Percentiles rank a stretch among this genome's conserved stretches.
These are phyloP conservation scores for Agonopterix subpropinquella DNA, from an alignment of 2,888 invertebrate genomes.

Conservation along the genomic window DNA sequence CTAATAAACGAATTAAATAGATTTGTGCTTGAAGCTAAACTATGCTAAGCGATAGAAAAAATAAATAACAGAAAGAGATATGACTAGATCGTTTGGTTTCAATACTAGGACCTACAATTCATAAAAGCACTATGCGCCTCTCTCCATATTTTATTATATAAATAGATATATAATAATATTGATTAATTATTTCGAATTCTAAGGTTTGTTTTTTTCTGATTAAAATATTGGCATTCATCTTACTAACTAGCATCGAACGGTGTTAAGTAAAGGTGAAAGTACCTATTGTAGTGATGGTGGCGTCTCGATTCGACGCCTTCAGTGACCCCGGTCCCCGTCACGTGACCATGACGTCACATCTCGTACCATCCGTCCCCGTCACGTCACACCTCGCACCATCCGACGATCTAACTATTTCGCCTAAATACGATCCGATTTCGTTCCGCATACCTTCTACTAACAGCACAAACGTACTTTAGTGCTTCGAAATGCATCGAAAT, in stretches of 20 bases:
- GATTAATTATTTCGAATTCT: conserved; percentile 69
- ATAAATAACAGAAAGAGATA: conserved; percentile 68
- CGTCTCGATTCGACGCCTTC: neutral
- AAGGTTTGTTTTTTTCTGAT: conserved; percentile 64
- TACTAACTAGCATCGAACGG: conserved; percentile 60
- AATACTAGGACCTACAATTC: conserved; percentile 67
- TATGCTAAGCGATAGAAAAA: conserved; percentile 73
- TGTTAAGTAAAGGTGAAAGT: conserved; percentile 25
- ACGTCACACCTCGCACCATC: conserved; percentile 25
- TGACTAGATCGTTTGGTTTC: conserved; percentile 73
- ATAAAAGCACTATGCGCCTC: conserved; percentile 75
- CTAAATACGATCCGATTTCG: conserved; percentile 35
- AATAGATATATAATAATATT: conserved; percentile 66
- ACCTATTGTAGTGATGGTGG: neutral
- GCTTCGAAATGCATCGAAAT: conserved; percentile 27
- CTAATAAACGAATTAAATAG: conserved; percentile 27
- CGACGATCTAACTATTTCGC: conserved; percentile 40
- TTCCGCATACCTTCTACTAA: conserved; percentile 33
- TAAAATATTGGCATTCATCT: conserved; percentile 74
- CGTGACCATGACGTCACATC: conserved; percentile 13
- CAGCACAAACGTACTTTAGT: conserved; percentile 33
- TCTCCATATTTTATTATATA: conserved; percentile 71
- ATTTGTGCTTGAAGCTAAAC: conserved; percentile 73
- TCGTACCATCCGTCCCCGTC: conserved; percentile 32
- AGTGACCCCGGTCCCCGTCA: neutral